Evolutionary conservation across 37 sponge, comb jelly and placozoan species (phyloP).

Genomic region (Chondrosia reniformis): DNA sequence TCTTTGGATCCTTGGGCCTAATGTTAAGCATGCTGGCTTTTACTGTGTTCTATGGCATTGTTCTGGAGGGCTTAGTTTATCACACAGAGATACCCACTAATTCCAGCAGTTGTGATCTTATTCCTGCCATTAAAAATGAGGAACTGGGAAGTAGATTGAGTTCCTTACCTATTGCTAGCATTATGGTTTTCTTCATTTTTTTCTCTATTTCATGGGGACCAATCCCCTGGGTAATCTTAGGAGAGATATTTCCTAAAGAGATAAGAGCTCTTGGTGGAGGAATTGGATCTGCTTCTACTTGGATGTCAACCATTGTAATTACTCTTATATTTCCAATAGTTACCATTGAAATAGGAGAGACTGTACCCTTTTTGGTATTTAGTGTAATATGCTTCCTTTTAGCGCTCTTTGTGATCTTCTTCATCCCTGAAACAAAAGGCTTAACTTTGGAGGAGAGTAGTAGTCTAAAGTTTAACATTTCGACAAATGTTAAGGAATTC

Average conservation of each 20-base stretch:
- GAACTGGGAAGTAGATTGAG: neutral
- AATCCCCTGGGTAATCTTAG: conserved; percentile 41
- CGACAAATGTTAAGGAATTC: neutral
- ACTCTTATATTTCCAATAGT: conserved; percentile 8
- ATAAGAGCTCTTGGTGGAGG: conserved; percentile 26
- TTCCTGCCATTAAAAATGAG: neutral
- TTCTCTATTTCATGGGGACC: conserved; percentile 63
- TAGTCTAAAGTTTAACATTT: neutral
- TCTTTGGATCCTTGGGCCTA: conserved; percentile 6
- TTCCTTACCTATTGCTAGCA: conserved; percentile 20
- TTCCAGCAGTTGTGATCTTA: conserved; percentile 6
- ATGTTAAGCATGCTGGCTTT: neutral
- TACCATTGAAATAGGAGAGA: neutral
- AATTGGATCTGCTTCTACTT: conserved; percentile 25
- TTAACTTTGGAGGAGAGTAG: conserved; percentile 39
- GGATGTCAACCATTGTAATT: neutral
- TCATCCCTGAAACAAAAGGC: conserved; percentile 73
- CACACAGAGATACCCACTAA: conserved; percentile 60
- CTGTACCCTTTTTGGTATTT: conserved; percentile 26
- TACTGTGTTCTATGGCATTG: conserved; percentile 24
- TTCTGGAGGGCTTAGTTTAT: conserved; percentile 37
- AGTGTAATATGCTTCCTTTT: conserved; percentile 11
- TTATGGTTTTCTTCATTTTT: conserved; percentile 19
- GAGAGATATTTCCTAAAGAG: conserved; percentile 36
- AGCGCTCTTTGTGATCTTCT: conserved; percentile 39